A percentile compares a stretch with the other conserved stretches of the same genome.
These are phyloP conservation scores for Drosophila sechellia DNA, from an alignment of 1,140 invertebrate species.

Conservation along the genomic window DNA sequence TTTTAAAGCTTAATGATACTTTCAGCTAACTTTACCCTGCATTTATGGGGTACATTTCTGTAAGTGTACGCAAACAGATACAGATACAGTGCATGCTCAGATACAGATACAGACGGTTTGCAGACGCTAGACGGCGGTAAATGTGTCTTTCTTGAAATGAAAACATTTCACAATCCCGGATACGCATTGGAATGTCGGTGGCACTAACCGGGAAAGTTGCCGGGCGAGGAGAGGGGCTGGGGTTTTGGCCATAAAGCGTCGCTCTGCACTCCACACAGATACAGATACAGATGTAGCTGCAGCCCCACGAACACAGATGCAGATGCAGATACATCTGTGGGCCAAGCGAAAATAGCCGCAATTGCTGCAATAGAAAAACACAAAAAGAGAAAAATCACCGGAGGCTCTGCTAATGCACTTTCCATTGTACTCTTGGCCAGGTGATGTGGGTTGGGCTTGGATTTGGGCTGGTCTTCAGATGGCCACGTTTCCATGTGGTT, in stretches of 20 bases:
- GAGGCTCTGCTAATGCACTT: conserved; percentile 41
- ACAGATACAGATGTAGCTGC: conserved; percentile 20
- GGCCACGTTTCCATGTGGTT: conserved; percentile 43
- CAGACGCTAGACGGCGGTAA: conserved; percentile 65
- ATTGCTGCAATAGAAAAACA: conserved; percentile 42
- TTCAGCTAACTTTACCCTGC: background rate
- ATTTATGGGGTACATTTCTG: background rate
- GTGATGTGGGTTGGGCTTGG: conserved; percentile 22
- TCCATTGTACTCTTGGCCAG: conserved; percentile 43
- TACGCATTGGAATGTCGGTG: conserved; percentile 76
- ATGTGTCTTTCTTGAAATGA: conserved; percentile 77
- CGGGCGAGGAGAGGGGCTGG: conserved; percentile 4
- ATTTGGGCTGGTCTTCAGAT: conserved; percentile 42
- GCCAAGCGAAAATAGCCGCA: conserved; percentile 33
- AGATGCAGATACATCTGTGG: conserved; percentile 2
- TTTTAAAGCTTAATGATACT: too few relatives aligned
- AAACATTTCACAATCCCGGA: conserved; percentile 82
- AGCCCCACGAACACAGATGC: conserved; percentile 25
- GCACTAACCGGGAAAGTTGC: conserved; percentile 37
- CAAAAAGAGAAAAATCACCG: conserved; percentile 26
- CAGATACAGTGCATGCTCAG: conserved; percentile 23
- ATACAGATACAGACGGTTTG: conserved; percentile 61
- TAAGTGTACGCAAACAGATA: conserved; percentile 7
- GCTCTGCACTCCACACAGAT: conserved; percentile 40
- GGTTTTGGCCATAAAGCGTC: conserved; percentile 60